Percentiles rank a stretch among this genome's conserved stretches.
Conservation (phyloP, 2,113 vertebrate genomes). For the Melanerpes formicivorus region DNA sequence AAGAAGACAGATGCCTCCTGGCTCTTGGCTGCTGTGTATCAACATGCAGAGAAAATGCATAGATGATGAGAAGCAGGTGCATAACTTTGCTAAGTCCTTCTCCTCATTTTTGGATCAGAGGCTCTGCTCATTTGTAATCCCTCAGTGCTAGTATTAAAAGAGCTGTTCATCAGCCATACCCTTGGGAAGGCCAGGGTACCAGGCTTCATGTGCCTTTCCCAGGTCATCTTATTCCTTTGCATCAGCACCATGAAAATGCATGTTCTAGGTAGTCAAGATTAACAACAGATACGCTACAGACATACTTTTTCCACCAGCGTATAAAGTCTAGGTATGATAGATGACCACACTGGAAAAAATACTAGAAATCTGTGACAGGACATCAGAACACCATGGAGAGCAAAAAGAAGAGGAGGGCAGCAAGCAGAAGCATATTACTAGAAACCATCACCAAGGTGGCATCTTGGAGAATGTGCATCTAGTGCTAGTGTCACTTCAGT, state of each 20-base stretch:
- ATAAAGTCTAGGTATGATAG: background rate
- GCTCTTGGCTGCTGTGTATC: fast-evolving
- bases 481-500: background rate
- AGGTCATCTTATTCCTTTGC: background rate
- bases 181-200: background rate
- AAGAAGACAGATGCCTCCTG: background rate
- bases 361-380: background rate
- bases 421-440: fast-evolving
- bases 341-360: background rate
- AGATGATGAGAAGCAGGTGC: background rate
- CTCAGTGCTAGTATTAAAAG: background rate
- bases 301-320: fast-evolving
- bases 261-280: background rate
- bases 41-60: background rate
- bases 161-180: background rate
- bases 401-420: background rate
- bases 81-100: background rate
- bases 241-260: background rate
- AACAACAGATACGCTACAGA: background rate
- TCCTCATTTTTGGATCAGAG: background rate
- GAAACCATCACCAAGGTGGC: fast-evolving
- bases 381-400: background rate
- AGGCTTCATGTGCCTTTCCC: background rate
- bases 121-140: background rate
- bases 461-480: background rate